Evolutionary conservation across 1,140 invertebrate species (phyloP).

Genomic region (Drosophila tristis): DNA sequence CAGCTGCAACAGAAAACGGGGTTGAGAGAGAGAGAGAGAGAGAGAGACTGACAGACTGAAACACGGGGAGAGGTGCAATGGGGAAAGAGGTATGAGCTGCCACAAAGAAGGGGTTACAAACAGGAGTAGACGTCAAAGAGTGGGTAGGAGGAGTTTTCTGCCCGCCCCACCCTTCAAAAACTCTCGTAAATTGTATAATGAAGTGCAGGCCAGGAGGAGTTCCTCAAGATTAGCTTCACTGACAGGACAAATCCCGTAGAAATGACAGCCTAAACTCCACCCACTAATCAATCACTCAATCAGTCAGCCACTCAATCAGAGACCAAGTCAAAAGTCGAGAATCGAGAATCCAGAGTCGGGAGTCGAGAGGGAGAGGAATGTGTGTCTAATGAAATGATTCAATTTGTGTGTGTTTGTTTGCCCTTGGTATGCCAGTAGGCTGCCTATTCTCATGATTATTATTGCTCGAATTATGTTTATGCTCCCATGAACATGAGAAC

Average conservation of each 20-base stretch:
- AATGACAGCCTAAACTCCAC: conserved; percentile 1
- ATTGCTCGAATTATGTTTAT: conserved; percentile 42
- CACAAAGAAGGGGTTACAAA: no score
- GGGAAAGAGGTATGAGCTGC: neutral
- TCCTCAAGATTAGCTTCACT: conserved; percentile 20
- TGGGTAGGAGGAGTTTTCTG: no score
- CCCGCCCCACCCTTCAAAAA: no score
- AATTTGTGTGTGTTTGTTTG: conserved; percentile 48
- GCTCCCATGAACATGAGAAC: conserved; percentile 16
- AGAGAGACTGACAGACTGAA: neutral
- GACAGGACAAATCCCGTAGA: no score
- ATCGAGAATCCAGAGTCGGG: no score
- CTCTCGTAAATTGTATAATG: conserved; percentile 26
- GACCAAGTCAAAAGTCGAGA: conserved; percentile 23
- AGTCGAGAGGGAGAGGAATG: conserved; percentile 11
- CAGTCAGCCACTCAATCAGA: conserved; percentile 35
- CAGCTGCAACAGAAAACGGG: conserved; percentile 3
- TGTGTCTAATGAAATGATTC: conserved; percentile 60
- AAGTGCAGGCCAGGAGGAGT: conserved; percentile 16
- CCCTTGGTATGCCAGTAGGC: conserved; percentile 14
- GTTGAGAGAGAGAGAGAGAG: neutral
- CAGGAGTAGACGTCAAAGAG: no score
- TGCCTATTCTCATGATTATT: conserved; percentile 48
- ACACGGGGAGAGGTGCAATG: neutral
- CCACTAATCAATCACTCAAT: neutral